A percentile compares a stretch with the other conserved stretches of the same genome.
phyloP scores from a whole-genome alignment of 2,113 vertebrate species.

The Callospermophilus lateralis region DNA sequence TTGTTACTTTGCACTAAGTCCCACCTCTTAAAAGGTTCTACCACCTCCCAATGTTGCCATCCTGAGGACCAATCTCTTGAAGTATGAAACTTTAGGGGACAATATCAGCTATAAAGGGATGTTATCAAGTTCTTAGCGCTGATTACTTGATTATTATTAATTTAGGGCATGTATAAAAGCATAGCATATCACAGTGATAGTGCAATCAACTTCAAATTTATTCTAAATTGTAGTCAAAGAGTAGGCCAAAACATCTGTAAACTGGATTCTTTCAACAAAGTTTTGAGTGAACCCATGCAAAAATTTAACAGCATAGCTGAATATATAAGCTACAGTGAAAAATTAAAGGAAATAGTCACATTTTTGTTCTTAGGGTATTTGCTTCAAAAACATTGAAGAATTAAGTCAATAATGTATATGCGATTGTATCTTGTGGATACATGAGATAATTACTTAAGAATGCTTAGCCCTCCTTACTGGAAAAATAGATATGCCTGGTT shows the following conservation, averaged over 20 bases:
- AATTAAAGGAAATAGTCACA: slow-evolving; percentile 14
- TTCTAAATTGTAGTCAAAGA: slow-evolving; percentile 51
- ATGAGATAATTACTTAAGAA: slow-evolving; percentile 30
- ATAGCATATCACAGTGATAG: slow-evolving; percentile 48
- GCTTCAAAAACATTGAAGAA: slow-evolving; percentile 52
- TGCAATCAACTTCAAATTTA: slow-evolving; percentile 48
- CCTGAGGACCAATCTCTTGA: not conserved
- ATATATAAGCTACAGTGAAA: not conserved
- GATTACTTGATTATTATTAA: slow-evolving; percentile 24
- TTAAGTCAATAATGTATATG: slow-evolving; percentile 57
- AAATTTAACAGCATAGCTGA: not conserved
- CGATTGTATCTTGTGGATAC: slow-evolving; percentile 7
- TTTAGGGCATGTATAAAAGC: slow-evolving; percentile 30
- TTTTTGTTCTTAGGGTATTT: slow-evolving; percentile 3
- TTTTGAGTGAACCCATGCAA: slow-evolving; percentile 19
- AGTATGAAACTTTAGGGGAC: not conserved
- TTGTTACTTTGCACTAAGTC: not conserved
- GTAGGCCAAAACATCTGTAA: not conserved
- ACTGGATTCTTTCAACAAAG: slow-evolving; percentile 38
- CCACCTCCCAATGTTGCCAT: not conserved
- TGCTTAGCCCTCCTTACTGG: not conserved
- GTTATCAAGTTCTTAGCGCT: slow-evolving; percentile 18
- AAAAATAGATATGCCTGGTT: slow-evolving; percentile 6
- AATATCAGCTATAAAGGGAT: not conserved
- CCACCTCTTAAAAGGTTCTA: not conserved